These are phyloP conservation scores for Euura saliciscinereae DNA, from an alignment of 1,140 invertebrate species.

Conservation along the genomic window DNA sequence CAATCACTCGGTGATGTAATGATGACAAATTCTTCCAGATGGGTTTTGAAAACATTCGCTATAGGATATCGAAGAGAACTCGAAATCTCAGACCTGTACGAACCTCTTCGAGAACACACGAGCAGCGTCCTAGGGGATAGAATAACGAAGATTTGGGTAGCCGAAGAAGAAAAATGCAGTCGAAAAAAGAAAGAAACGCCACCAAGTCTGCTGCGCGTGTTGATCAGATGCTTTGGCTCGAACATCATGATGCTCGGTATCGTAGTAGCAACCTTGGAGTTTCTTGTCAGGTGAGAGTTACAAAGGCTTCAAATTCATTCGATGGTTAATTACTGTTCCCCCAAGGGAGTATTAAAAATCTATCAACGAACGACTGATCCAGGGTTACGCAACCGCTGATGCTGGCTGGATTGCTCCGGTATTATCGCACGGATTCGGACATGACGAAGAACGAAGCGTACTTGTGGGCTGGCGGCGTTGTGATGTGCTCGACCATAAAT, in stretches of 20 bases:
- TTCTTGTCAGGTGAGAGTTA: constrained; percentile 56
- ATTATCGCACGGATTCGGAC: constrained; percentile 62
- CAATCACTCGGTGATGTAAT: constrained; percentile 14
- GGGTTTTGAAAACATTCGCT: constrained; percentile 63
- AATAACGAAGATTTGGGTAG: constrained; percentile 63
- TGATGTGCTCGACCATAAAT: constrained; percentile 72
- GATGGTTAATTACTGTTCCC: constrained; percentile 50
- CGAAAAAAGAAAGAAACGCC: constrained; percentile 25
- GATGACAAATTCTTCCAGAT: constrained; percentile 52
- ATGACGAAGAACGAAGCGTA: constrained; percentile 66
- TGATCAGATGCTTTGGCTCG: constrained; percentile 57
- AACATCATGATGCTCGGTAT: constrained; percentile 56
- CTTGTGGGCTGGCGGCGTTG: constrained; percentile 70
- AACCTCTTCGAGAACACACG: constrained; percentile 65
- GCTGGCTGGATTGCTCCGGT: constrained; percentile 73
- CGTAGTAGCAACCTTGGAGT: constrained; percentile 60
- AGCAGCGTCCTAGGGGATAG: constrained; percentile 63
- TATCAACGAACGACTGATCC: constrained; percentile 38
- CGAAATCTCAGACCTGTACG: constrained; percentile 66
- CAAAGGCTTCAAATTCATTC: constrained; percentile 52
- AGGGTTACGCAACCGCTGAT: constrained; percentile 77
- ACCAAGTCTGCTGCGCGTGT: constrained; percentile 56
- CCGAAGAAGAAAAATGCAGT: constrained; percentile 41
- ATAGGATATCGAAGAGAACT: constrained; percentile 65
- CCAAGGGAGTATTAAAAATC: constrained; percentile 30